Base-by-base conservation (phyloP, 2,797 vertebrate genomes). In the Bradypodion ventrale region DNA sequence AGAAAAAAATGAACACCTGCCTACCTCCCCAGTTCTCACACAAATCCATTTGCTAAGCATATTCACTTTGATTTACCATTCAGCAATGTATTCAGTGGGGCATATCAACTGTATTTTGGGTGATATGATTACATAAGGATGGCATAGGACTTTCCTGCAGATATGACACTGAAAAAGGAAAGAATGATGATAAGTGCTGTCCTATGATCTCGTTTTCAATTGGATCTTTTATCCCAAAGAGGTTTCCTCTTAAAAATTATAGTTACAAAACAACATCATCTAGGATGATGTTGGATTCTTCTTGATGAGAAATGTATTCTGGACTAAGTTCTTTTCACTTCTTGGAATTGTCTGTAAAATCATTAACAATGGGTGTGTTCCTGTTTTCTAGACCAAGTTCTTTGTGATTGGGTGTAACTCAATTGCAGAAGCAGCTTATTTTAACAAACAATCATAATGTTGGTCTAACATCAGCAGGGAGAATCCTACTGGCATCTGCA, bases 371-470 rank as follows among this genome's bases (percentile, higher is more conserved):
- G 70, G 13, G 80, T 63, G 25, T 70, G 75, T 88, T 92, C 73
- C 77, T 78, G 79, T 69, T 60, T 75, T 65, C 87, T 88, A 83
- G 82, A 78, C 73, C 49, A 49, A 70, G 5, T 86, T 74, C 63
- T 88, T 46, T 80, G 78, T 91, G 84, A 78, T 76, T 80, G 56
- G 86, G 85, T 92, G 87, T 87, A 85, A 88, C 65, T 83, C 82
- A 82, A 89, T 83, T 89, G 88, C 80, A 91, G 89, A 93, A 93
- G 91, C 85, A 89, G 35, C 15, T 37, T 25, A 72, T 85, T 91
- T 78, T 85, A 87, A 87, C 13, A 90, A 77, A 62, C 78, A 87
- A 83, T 84, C 75, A 69, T 78, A 88, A 81, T 87, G 52, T 15
- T 52, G 49, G 15, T 52, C 4, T 52, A 6, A 52, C 52, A 52